Evolutionary conservation across 1,140 invertebrate species (phyloP), one percentile per base, ranked within the genome.

Genomic region (Rhopalosiphum padi): DNA sequence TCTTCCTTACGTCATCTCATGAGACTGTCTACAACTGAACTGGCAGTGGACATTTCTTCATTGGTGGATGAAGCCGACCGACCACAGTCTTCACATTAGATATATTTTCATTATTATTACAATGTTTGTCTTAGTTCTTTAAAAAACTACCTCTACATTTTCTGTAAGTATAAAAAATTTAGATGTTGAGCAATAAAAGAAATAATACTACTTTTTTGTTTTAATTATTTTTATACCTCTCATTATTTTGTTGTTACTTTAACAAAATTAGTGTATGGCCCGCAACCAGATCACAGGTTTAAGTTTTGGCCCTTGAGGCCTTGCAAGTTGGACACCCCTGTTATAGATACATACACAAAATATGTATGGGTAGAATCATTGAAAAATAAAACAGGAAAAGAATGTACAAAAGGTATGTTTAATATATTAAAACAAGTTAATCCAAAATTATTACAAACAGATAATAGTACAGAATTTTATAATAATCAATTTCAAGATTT

Each of bases 201-300:
- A 77, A 77, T 77, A 77, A 77, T 77, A 77, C 68, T 77, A 77
- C 68, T 77, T 77, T 77, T 77, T 77, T 77, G 68, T n/a, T 77
- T 85, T 83, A 37, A 37, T 85, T 85, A 37, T 37, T 23, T 22
- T 23, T 37, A 23, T 85, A 85, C 82, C 82, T 85, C n/a, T 37
- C n/a, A 37, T 23, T 35, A 85, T 37, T 37, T 82, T 82, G 51
- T 37, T 35, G 77, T 82, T 82, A 82, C 77, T 37, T 82, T 35
- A 35, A 82, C 30, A 85, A 85, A 85, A 83, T 43, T 37, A 37
- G 35, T 85, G n/a, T 85, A 85, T 85, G 41, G 37, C 41, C 41
- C 83, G 41, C 35, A 37, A 83, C 77, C n/a, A 83, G 30, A 83
- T 83, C n/a, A 35, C 15, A 83, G 77, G 35, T 83, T 83, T 35